Conservation (phyloP, 2,113 vertebrate species). For the Odocoileus hemionus region DNA sequence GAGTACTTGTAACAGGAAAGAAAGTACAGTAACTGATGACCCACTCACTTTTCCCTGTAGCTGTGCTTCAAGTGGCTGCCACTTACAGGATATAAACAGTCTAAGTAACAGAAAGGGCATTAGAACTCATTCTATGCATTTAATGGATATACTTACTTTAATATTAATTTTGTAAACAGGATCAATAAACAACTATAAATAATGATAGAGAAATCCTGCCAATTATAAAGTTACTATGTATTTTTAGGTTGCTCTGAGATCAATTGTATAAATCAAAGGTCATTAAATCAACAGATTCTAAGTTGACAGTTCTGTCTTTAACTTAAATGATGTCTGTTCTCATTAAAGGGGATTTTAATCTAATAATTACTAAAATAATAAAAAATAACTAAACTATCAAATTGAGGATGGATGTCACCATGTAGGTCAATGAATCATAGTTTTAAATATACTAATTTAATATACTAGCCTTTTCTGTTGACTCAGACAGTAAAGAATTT, state of each 20-base stretch:
- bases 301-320: not conserved
- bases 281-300: constrained; percentile 24
- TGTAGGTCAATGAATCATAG: not conserved
- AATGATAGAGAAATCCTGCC: not conserved
- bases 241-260: not conserved
- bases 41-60: not conserved
- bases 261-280: not conserved
- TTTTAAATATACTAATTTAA: constrained; percentile 27
- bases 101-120: not conserved
- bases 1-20: not conserved
- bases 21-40: not conserved
- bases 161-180: not conserved
- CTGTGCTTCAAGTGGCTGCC: not conserved
- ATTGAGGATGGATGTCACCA: not conserved
- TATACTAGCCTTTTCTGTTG: not conserved
- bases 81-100: not conserved
- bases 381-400: constrained; percentile 12
- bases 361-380: constrained; percentile 32
- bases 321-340: not conserved
- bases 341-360: not conserved
- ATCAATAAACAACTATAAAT: constrained; percentile 5
- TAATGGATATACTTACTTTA: not conserved
- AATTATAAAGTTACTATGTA: not conserved
- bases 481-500: not conserved
- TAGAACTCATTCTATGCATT: not conserved